These are phyloP conservation scores for Leucophenga maculata DNA, from an alignment of 2,888 invertebrate genomes.

Conservation along the genomic window DNA sequence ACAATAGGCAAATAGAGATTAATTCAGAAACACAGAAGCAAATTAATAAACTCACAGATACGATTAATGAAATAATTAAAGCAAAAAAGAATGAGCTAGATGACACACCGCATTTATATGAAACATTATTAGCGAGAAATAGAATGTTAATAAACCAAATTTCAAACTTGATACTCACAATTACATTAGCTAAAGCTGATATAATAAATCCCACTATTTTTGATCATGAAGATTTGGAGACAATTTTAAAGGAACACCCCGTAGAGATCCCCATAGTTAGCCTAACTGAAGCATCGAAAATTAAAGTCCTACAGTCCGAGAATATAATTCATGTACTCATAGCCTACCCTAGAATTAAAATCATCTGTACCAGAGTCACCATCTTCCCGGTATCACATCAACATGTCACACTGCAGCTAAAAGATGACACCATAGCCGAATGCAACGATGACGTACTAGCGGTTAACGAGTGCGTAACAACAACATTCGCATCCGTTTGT, in stretches of 20 bases:
- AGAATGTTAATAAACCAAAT: too few relatives aligned
- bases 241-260: constrained; percentile 12
- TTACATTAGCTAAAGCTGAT: constrained; percentile 18
- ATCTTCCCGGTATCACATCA: not conserved
- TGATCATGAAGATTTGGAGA: constrained; percentile 20
- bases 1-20: too few relatives aligned
- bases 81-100: too few relatives aligned
- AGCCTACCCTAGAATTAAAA: not conserved
- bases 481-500: not conserved
- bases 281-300: constrained; percentile 20
- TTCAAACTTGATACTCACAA: too few relatives aligned
- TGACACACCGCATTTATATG: too few relatives aligned
- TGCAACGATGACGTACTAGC: constrained; percentile 11
- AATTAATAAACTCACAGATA: too few relatives aligned
- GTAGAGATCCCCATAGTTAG: constrained; percentile 23
- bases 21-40: too few relatives aligned
- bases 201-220: constrained; percentile 27
- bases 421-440: not conserved
- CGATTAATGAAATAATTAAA: too few relatives aligned
- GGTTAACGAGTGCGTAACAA: constrained; percentile 24
- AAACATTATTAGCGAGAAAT: too few relatives aligned
- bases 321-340: not conserved
- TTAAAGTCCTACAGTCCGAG: not conserved
- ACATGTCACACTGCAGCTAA: not conserved
- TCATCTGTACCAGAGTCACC: not conserved